Evolutionary conservation across 2,888 invertebrate species (phyloP).

Genomic region (Nomada goodeniana): DNA sequence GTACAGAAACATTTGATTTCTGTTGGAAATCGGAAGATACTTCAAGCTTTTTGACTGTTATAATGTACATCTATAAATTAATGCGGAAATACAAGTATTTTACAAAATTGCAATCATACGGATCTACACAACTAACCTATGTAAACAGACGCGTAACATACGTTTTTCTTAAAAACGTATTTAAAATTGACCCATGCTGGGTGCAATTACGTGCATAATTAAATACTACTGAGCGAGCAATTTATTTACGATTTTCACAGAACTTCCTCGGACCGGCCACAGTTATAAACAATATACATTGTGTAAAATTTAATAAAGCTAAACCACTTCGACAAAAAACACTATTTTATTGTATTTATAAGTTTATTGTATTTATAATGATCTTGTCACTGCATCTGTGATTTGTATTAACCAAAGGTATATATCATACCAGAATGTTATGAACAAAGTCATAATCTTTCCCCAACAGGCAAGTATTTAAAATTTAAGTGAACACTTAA

Average conservation of each 20-base stretch:
- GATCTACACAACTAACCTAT: conserved; percentile 1
- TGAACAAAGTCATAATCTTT: neutral
- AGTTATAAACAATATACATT: conserved; percentile 9
- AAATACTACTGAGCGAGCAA: conserved; percentile 5
- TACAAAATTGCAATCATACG: conserved; percentile 6
- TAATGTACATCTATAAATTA: neutral
- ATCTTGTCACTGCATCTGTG: no score
- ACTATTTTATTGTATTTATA: no score
- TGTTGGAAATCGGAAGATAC: no score
- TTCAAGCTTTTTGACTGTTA: no score
- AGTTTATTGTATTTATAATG: no score
- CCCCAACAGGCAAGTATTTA: neutral
- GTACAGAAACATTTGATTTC: no score
- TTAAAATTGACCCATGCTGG: neutral
- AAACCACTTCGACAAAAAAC: no score
- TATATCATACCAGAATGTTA: neutral
- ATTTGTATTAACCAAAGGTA: neutral
- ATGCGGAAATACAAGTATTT: neutral
- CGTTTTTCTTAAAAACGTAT: neutral
- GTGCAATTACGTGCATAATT: neutral
- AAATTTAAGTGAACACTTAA: neutral
- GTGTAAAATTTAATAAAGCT: conserved; percentile 1
- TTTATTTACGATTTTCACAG: conserved; percentile 10
- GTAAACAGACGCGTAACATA: neutral
- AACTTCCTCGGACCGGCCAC: neutral